phyloP scores from a whole-genome alignment of 2,113 vertebrate species.

The Ptilonorhynchus violaceus region DNA sequence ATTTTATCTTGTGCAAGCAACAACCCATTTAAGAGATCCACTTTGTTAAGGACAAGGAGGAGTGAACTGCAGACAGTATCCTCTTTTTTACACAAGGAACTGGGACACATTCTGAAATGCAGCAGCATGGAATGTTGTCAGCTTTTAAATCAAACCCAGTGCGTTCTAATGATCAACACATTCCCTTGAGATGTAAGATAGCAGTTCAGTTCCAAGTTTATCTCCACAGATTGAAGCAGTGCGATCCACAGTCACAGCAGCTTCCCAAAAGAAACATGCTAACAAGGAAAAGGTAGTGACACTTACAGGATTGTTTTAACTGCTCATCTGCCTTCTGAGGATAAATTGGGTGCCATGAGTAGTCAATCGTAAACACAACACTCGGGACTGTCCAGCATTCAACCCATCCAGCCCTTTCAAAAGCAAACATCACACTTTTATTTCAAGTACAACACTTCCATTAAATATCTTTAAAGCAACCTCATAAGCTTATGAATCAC shows the following conservation, averaged over 20 bases:
- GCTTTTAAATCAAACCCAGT: neutral
- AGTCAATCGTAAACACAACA: constrained; percentile 92
- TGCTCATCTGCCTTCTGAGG: constrained; percentile 95
- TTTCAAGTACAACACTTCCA: neutral
- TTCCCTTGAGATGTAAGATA: neutral
- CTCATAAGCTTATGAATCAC: neutral
- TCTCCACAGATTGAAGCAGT: neutral
- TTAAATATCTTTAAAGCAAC: neutral
- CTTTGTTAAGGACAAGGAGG: neutral
- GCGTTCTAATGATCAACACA: neutral
- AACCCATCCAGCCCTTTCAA: constrained; percentile 89
- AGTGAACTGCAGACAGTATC: neutral
- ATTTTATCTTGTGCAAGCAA: neutral
- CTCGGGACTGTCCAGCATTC: constrained; percentile 98
- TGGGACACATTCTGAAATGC: neutral
- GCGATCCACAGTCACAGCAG: neutral
- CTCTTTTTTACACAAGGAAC: neutral
- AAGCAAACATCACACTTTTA: neutral
- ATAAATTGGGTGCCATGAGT: constrained; percentile 98
- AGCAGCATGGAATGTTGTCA: neutral
- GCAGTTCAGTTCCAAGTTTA: neutral
- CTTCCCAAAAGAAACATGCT: neutral
- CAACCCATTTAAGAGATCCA: neutral
- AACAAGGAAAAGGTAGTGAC: neutral
- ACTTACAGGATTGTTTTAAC: constrained; percentile 92